phyloP scores from a whole-genome alignment of 2,888 invertebrate genomes.

The Stenoptilia bipunctidactyla region DNA sequence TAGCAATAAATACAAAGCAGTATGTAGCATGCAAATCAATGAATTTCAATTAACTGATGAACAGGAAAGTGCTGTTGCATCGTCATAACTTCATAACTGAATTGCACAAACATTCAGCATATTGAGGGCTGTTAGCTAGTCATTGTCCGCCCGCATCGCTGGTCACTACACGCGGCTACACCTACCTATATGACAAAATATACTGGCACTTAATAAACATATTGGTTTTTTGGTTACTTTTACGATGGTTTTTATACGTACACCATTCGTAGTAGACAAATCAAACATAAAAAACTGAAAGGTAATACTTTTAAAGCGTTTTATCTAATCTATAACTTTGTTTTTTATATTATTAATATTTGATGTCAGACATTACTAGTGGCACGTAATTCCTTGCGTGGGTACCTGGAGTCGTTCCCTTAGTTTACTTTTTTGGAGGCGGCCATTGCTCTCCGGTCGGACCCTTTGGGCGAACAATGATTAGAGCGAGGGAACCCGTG shows the following conservation, averaged over 20 bases:
- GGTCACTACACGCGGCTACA: too few relatives aligned
- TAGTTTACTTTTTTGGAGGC: slow-evolving; percentile 40
- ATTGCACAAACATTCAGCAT: slow-evolving; percentile 29
- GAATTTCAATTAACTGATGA: slow-evolving; percentile 34
- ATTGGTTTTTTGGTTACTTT: too few relatives aligned
- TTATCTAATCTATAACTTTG: too few relatives aligned
- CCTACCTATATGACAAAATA: too few relatives aligned
- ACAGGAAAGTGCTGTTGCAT: slow-evolving; percentile 19
- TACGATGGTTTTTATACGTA: too few relatives aligned
- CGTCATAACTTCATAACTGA: slow-evolving; percentile 20
- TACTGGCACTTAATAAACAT: too few relatives aligned
- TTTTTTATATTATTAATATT: slow-evolving; percentile 3
- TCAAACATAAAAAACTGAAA: too few relatives aligned
- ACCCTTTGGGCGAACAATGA: slow-evolving; percentile 62
- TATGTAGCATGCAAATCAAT: slow-evolving; percentile 23
- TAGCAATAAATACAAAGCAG: too few relatives aligned
- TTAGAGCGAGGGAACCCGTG: slow-evolving; percentile 43
- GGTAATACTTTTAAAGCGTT: too few relatives aligned
- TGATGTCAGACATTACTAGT: not conserved
- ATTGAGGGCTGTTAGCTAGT: slow-evolving; percentile 31
- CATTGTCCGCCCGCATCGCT: slow-evolving; percentile 34
- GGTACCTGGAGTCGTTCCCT: slow-evolving; percentile 53
- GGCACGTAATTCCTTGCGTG: slow-evolving; percentile 22
- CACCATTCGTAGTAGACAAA: too few relatives aligned
- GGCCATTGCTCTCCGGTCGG: slow-evolving; percentile 57